Evolutionary conservation across 2,113 vertebrate genomes (phyloP).

Genomic region (Neoarius graeffei): DNA sequence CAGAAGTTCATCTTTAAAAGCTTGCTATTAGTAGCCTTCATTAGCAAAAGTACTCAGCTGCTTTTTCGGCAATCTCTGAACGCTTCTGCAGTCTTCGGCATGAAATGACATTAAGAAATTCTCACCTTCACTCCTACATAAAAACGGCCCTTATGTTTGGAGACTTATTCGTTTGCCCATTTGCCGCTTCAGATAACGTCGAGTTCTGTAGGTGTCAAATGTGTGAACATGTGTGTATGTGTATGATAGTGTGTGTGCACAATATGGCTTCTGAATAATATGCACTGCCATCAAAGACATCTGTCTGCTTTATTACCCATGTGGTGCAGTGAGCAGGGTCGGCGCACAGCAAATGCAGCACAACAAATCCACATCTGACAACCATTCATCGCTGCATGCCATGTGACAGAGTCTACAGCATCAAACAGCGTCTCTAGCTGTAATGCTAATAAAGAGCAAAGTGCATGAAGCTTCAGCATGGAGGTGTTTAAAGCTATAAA

Average conservation of each 20-base stretch:
- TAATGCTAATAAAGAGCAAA: background rate
- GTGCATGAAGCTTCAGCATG: background rate
- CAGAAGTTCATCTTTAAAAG: conserved; percentile 4
- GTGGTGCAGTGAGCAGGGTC: conserved; percentile 29
- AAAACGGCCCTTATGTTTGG: background rate
- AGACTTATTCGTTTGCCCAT: background rate
- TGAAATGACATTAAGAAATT: background rate
- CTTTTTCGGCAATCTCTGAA: background rate
- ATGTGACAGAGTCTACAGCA: background rate
- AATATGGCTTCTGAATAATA: conserved; percentile 16
- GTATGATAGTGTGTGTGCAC: conserved; percentile 6
- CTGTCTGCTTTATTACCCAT: conserved; percentile 41
- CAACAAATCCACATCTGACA: conserved; percentile 34
- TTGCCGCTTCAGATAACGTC: background rate
- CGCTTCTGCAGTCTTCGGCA: background rate
- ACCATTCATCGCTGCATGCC: background rate
- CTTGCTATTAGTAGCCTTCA: background rate
- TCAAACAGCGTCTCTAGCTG: background rate
- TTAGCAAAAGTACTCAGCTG: background rate
- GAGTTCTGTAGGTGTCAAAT: conserved; percentile 1
- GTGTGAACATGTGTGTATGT: conserved; percentile 19
- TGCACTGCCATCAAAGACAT: conserved; percentile 36
- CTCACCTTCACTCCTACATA: conserved; percentile 9
- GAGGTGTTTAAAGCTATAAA: background rate
- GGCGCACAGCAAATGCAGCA: conserved; percentile 27